Percentiles rank a stretch among this genome's conserved stretches.
Conservation (phyloP, 2,797 vertebrate species). For the Tinamus major region DNA sequence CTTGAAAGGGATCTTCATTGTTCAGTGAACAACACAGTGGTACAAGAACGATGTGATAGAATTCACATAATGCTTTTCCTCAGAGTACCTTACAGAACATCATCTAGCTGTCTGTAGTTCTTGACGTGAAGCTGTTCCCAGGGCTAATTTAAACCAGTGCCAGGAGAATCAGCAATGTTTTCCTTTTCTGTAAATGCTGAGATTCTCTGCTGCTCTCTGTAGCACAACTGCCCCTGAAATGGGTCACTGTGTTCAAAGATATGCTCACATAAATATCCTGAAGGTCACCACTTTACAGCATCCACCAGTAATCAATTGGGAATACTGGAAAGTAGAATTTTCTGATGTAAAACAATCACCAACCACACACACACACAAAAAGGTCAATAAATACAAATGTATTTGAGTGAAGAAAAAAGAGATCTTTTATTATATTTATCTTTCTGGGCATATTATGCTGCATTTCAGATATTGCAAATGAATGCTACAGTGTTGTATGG, state of each 20-base stretch:
- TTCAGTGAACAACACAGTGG: background rate
- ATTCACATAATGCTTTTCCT: background rate
- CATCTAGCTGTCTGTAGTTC: background rate
- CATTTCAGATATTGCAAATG: background rate
- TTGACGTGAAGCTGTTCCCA: background rate
- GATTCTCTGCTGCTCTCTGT: background rate
- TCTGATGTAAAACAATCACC: background rate
- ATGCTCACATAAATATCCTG: background rate
- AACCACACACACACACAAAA: background rate
- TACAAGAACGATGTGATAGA: background rate
- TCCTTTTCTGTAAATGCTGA: background rate
- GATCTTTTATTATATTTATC: background rate
- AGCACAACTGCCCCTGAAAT: background rate
- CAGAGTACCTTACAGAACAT: background rate
- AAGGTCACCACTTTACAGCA: background rate
- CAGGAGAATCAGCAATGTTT: background rate
- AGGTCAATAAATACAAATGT: background rate
- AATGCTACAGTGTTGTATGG: background rate
- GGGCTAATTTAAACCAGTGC: background rate
- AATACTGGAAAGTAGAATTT: background rate
- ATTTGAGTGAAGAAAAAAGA: background rate
- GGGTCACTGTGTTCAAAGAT: background rate
- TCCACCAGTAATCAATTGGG: background rate
- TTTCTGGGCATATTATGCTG: background rate
- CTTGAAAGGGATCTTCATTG: background rate